phyloP scores from a whole-genome alignment of 2,113 vertebrate species.

The Clarias magur region DNA sequence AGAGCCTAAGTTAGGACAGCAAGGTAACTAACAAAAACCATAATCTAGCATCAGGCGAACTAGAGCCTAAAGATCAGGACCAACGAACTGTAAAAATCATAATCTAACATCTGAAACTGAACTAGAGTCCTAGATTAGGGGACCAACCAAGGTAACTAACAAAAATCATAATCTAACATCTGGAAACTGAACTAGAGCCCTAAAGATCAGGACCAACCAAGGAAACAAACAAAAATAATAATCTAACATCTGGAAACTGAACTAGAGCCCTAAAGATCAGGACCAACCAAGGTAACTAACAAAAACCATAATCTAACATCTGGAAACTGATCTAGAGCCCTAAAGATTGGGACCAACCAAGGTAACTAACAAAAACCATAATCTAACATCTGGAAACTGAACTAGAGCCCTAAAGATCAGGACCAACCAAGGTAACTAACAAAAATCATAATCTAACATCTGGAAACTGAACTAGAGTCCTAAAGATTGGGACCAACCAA shows the following conservation, averaged over 20 bases:
- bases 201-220: background rate
- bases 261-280: background rate
- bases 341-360: background rate
- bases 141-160: background rate
- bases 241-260: no score
- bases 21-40: no score
- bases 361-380: background rate
- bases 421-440: no score
- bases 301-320: no score
- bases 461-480: background rate
- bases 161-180: background rate
- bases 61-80: background rate
- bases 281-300: no score
- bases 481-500: background rate
- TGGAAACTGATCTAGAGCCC: background rate
- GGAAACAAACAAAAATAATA: background rate
- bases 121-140: background rate
- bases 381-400: no score
- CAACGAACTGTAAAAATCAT: no score
- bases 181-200: background rate
- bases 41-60: no score
- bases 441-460: background rate
- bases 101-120: no score
- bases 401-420: background rate
- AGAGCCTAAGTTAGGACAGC: no score